phyloP scores from a whole-genome alignment of 2,888 invertebrate species.

The Pyrochroa serraticornis region DNA sequence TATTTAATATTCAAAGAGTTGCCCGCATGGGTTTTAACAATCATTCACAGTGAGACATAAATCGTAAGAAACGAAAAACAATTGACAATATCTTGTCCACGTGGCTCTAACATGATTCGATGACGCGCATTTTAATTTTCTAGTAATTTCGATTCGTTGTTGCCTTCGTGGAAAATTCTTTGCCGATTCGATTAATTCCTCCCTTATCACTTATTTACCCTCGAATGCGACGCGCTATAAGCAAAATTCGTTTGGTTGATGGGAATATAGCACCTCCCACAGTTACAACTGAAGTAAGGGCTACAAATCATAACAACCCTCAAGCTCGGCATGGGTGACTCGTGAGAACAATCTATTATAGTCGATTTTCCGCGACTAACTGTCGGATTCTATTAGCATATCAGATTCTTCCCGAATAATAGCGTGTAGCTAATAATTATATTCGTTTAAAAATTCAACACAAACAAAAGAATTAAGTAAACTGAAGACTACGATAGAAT shows the following conservation, averaged over 20 bases:
- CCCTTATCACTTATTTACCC: conserved; percentile 43
- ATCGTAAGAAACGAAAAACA: conserved; percentile 8
- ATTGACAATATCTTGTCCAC: conserved; percentile 23
- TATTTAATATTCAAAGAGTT: too few species aligned
- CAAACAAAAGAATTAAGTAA: too few species aligned
- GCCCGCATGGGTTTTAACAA: too few species aligned
- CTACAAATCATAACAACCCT: conserved; percentile 54
- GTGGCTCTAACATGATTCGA: neutral
- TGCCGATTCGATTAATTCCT: conserved; percentile 13
- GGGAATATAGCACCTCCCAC: conserved; percentile 51
- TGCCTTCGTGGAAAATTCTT: neutral
- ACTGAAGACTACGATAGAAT: too few species aligned
- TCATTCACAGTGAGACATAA: too few species aligned
- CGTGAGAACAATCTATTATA: conserved; percentile 35
- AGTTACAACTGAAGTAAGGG: conserved; percentile 50
- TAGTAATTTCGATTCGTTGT: neutral
- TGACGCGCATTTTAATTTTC: conserved; percentile 8
- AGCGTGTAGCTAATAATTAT: conserved; percentile 31
- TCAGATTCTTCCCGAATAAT: conserved; percentile 19
- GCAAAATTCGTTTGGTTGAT: conserved; percentile 42
- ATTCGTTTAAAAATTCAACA: conserved; percentile 18
- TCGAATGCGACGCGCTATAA: conserved; percentile 42
- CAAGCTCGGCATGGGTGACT: conserved; percentile 44
- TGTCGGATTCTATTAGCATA: neutral
- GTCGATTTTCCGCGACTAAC: neutral